phyloP scores from a whole-genome alignment of 2,797 vertebrate genomes.

The Ceryle rudis region DNA sequence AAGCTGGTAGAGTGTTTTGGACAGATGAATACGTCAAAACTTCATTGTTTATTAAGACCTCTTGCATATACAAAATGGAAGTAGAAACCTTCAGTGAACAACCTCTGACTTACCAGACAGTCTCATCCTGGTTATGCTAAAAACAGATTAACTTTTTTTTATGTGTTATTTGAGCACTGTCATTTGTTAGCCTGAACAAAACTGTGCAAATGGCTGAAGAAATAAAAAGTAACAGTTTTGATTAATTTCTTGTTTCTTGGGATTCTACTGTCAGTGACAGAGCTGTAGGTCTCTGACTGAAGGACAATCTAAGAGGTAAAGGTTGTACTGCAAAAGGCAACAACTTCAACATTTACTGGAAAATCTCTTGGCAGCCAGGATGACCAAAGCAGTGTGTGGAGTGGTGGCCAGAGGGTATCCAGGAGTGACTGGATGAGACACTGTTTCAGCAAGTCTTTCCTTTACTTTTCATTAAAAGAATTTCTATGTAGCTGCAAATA shows the following conservation, averaged over 20 bases:
- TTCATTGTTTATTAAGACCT: background rate
- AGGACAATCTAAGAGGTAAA: background rate
- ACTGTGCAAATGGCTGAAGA: background rate
- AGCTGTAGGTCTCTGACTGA: background rate
- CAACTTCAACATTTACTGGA: conserved; percentile 37
- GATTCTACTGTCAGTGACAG: background rate
- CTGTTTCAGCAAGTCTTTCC: conserved; percentile 56
- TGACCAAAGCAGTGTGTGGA: background rate
- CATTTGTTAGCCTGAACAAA: background rate
- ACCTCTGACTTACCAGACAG: background rate
- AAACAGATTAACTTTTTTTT: background rate
- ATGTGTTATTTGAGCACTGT: background rate
- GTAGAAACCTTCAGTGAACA: background rate
- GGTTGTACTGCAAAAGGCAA: background rate
- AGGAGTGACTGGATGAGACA: conserved; percentile 39
- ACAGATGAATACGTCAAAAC: background rate
- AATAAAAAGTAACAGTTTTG: background rate
- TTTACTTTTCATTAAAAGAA: conserved; percentile 50
- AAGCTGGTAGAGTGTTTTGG: background rate
- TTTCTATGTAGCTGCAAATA: conserved; percentile 46
- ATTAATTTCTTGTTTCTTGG: background rate
- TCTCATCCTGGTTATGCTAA: background rate
- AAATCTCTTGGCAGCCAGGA: conserved; percentile 3
- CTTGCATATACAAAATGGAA: background rate
- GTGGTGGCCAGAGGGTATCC: conserved; percentile 34